A percentile compares a stretch with the other conserved stretches of the same genome.
Evolutionary conservation across 2,797 vertebrate species (phyloP).

Genomic region (Etheostoma perlongum): DNA sequence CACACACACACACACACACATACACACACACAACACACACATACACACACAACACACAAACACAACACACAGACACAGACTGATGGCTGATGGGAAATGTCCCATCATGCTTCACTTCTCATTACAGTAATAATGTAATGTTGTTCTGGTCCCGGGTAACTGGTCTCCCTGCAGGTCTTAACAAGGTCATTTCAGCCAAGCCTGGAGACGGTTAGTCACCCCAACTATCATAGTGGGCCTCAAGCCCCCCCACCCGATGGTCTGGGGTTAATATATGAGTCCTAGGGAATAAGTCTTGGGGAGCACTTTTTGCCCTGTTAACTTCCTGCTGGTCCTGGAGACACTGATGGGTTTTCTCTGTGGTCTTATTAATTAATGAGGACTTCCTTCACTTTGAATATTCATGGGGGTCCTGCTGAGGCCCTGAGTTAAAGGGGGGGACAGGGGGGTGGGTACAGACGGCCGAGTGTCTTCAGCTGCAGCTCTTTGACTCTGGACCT

Average conservation of each 20-base stretch:
- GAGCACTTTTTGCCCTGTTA: no score
- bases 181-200: no score
- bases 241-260: no score
- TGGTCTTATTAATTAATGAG: slow-evolving; percentile 31
- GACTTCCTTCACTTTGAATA: slow-evolving; percentile 62
- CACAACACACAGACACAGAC: slow-evolving; percentile 20
- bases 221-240: no score
- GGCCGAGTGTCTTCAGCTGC: not conserved
- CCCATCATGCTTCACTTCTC: slow-evolving; percentile 34
- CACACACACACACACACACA: no score
- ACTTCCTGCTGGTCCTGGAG: no score
- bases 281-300: no score
- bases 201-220: no score
- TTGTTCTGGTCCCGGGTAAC: no score
- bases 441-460: slow-evolving; percentile 8
- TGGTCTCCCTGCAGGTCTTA: no score
- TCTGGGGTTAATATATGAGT: no score
- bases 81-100: slow-evolving; percentile 24
- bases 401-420: slow-evolving; percentile 51
- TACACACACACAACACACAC: no score
- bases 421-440: slow-evolving; percentile 8
- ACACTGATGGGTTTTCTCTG: not conserved
- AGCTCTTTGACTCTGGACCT: slow-evolving; percentile 34
- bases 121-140: slow-evolving; percentile 1
- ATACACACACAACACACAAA: not conserved